Conservation (phyloP, 2,113 vertebrate species). For the Seriola aureovittata region DNA sequence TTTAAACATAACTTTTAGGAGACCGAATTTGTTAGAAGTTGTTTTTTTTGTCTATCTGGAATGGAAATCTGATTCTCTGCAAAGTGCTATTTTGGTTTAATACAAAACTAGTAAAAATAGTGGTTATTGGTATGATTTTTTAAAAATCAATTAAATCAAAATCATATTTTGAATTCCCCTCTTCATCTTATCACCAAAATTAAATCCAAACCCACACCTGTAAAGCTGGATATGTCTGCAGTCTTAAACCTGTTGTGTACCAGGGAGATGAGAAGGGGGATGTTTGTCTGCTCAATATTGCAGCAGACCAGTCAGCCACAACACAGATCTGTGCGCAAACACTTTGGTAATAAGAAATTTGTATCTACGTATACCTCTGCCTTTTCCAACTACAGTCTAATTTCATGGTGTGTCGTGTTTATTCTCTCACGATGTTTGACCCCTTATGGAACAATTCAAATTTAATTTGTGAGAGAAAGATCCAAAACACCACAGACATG, state of each 20-base stretch:
- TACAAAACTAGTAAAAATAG: neutral
- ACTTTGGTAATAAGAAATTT: conserved; percentile 79
- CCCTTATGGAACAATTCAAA: conserved; percentile 83
- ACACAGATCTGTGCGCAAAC: conserved; percentile 71
- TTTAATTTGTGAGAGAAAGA: conserved; percentile 81
- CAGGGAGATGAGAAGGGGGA: conserved; percentile 34
- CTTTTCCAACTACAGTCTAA: conserved; percentile 80
- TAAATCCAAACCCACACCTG: conserved; percentile 21
- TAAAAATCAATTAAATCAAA: neutral
- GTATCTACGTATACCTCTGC: conserved; percentile 76
- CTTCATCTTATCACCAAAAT: neutral
- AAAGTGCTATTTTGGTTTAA: neutral
- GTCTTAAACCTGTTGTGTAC: conserved; percentile 53
- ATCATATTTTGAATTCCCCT: neutral
- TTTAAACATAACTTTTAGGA: neutral
- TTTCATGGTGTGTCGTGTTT: conserved; percentile 85
- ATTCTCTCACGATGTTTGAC: conserved; percentile 83
- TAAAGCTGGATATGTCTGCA: conserved; percentile 51
- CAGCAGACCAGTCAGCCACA: conserved; percentile 69
- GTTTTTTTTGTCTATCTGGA: neutral
- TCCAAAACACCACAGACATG: conserved; percentile 66
- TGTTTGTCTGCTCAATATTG: conserved; percentile 68
- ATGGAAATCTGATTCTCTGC: neutral
- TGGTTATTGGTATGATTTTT: conserved; percentile 1
- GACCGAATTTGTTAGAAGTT: neutral